A percentile compares a stretch with the other conserved stretches of the same genome.
Evolutionary conservation across 2,113 vertebrate genomes (phyloP).

Genomic region (Hydropotes inermis): DNA sequence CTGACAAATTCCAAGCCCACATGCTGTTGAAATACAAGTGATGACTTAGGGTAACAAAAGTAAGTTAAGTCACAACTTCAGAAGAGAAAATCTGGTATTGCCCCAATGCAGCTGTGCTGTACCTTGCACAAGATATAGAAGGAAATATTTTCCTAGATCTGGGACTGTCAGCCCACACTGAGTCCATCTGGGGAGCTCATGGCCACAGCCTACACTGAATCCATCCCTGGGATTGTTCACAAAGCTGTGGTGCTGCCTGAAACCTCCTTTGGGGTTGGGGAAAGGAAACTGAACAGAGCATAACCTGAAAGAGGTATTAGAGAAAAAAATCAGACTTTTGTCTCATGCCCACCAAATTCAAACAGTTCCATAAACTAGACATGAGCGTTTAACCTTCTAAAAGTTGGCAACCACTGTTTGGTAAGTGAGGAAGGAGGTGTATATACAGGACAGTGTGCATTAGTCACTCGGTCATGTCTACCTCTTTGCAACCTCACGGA

Average conservation of each 20-base stretch:
- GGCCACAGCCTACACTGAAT: neutral
- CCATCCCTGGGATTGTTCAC: neutral
- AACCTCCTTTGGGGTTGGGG: neutral
- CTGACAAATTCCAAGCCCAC: constrained; percentile 41
- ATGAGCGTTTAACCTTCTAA: neutral
- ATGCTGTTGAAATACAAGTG: constrained; percentile 35
- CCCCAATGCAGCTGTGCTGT: neutral
- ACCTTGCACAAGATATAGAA: neutral
- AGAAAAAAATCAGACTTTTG: neutral
- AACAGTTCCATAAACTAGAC: neutral
- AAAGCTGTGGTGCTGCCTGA: neutral
- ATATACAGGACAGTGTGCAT: neutral
- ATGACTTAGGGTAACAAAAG: neutral
- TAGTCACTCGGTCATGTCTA: neutral
- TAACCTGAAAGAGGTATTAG: neutral
- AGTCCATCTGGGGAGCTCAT: neutral
- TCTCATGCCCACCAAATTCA: neutral
- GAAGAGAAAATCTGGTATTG: neutral
- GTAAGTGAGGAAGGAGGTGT: neutral
- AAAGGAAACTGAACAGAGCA: neutral
- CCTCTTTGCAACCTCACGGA: neutral
- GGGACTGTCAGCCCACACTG: neutral
- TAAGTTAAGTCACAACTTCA: neutral
- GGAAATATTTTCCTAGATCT: neutral
- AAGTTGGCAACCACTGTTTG: neutral